A percentile compares a stretch with the other conserved stretches of the same genome.
These are phyloP conservation scores for Noctilio leporinus DNA, from an alignment of 2,113 vertebrate genomes.

Conservation along the genomic window DNA sequence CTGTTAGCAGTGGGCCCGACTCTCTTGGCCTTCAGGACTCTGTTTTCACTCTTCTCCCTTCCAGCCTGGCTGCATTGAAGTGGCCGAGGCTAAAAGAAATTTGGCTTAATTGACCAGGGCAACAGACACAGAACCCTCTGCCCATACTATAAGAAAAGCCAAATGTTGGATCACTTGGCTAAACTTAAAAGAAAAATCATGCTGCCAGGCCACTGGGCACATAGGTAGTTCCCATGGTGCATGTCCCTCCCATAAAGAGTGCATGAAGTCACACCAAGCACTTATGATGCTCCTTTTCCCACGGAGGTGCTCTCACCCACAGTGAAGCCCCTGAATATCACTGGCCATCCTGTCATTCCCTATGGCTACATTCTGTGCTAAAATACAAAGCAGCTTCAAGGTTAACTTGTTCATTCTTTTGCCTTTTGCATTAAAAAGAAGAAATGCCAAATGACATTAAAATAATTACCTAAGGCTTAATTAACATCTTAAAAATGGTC, in stretches of 20 bases:
- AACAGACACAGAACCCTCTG: neutral
- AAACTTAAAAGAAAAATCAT: neutral
- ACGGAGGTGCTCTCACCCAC: neutral
- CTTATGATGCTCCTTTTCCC: neutral
- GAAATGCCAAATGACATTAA: neutral
- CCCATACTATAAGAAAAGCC: neutral
- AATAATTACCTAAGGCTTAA: neutral
- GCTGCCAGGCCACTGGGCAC: neutral
- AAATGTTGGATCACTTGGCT: neutral
- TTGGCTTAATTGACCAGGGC: neutral
- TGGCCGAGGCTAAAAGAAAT: neutral
- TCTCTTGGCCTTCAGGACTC: neutral
- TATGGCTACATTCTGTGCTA: neutral
- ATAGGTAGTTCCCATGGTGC: neutral
- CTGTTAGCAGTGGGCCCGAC: neutral
- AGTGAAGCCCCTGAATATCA: neutral
- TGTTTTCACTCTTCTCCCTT: neutral
- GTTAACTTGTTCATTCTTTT: neutral
- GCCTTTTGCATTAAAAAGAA: neutral
- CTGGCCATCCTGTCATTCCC: neutral
- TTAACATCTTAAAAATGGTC: neutral
- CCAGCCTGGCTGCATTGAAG: neutral
- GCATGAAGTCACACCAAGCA: neutral
- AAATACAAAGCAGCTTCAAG: neutral
- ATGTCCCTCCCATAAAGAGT: neutral